Evolutionary conservation across 2,888 invertebrate genomes (phyloP).

Genomic region (Zaprionus lineosus): DNA sequence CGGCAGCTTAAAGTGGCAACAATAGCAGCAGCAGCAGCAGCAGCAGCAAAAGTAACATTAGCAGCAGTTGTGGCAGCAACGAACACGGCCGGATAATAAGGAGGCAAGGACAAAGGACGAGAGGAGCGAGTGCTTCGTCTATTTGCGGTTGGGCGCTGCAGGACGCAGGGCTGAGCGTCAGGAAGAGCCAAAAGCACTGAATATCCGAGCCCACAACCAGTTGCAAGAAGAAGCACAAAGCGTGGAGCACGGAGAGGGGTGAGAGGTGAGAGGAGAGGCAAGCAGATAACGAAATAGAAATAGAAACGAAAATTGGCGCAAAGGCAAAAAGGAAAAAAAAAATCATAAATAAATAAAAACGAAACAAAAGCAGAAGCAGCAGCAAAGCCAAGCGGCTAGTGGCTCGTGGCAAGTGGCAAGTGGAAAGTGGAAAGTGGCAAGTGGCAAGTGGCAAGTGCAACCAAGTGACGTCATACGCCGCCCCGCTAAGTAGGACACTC

Average conservation of each 20-base stretch:
- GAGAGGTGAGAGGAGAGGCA: no score
- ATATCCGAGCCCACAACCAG: no score
- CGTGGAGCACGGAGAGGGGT: no score
- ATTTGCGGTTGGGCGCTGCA: slow-evolving; percentile 26
- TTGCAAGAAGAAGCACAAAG: no score
- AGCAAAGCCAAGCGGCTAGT: slow-evolving; percentile 3
- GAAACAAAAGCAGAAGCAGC: slow-evolving; percentile 1
- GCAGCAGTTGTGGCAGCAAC: slow-evolving; percentile 17
- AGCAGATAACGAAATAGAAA: no score
- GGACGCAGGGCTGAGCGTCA: slow-evolving; percentile 15
- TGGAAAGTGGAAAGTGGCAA: slow-evolving; percentile 1
- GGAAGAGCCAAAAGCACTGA: no score
- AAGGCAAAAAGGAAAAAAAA: not conserved
- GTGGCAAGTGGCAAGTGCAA: slow-evolving; percentile 16
- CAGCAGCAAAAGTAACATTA: slow-evolving; percentile 29
- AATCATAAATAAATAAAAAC: not conserved
- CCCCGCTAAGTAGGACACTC: slow-evolving; percentile 55
- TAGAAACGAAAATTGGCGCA: no score
- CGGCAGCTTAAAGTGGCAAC: slow-evolving; percentile 65
- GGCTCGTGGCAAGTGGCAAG: slow-evolving; percentile 7
- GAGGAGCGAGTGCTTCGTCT: slow-evolving; percentile 9
- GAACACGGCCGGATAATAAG: slow-evolving; percentile 64
- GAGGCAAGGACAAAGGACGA: slow-evolving; percentile 9
- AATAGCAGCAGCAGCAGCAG: slow-evolving; percentile 33
- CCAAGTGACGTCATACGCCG: slow-evolving; percentile 56